Conservation (phyloP, 2,113 vertebrate species). For the Oncorhynchus keta region DNA sequence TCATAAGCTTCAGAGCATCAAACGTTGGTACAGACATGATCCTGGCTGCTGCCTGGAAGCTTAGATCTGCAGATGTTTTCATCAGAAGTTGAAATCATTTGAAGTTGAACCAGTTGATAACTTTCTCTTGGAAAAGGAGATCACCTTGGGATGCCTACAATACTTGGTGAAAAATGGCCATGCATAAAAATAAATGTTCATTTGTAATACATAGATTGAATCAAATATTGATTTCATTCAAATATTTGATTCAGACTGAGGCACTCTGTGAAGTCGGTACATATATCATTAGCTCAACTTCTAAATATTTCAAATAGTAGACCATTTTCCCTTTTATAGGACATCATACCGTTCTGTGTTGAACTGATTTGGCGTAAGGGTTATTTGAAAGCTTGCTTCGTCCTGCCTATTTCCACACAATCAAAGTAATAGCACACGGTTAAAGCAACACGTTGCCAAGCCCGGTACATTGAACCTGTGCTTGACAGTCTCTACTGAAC, state of each 20-base stretch:
- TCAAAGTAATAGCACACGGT: background rate
- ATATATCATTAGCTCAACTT: background rate
- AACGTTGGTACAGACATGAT: slow-evolving; percentile 85
- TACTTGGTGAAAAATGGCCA: too few relatives aligned
- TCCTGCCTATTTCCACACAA: background rate
- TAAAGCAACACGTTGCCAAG: background rate
- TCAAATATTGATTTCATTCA: background rate
- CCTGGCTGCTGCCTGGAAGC: slow-evolving; percentile 90
- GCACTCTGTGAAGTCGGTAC: background rate
- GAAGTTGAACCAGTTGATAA: too few relatives aligned
- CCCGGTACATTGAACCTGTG: background rate
- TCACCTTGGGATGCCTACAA: too few relatives aligned
- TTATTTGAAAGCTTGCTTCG: background rate
- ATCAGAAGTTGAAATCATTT: too few relatives aligned
- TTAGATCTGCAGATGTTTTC: slow-evolving; percentile 79
- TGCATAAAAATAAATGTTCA: too few relatives aligned
- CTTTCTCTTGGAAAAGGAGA: too few relatives aligned
- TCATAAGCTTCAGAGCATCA: slow-evolving; percentile 89
- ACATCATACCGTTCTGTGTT: background rate
- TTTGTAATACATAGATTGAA: too few relatives aligned
- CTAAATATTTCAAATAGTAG: background rate
- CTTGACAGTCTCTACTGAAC: too few relatives aligned
- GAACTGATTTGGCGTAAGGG: background rate
- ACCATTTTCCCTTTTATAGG: background rate
- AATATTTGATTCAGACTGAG: background rate